Evolutionary conservation across 2,888 invertebrate species (phyloP), one percentile per base, ranked within the genome.

Genomic region (Leptopterna dolabrata): DNA sequence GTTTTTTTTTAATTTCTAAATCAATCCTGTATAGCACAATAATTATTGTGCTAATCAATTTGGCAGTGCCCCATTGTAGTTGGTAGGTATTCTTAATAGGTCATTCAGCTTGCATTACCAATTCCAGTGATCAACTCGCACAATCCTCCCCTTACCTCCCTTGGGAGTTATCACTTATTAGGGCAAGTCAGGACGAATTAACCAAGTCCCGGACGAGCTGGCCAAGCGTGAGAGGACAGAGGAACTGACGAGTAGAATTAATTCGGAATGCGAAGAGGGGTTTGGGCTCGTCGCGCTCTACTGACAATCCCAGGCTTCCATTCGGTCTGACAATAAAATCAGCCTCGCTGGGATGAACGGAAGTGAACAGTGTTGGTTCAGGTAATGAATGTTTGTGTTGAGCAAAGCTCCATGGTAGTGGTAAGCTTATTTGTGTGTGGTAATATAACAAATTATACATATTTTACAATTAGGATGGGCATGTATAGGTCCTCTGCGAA

Each of bases 291-390:
- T 24, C 63, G 11, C 63, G 63, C 13, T 51, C 51, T 63, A 19
- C 19, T 63, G 63, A n/a, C 63, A 63, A 63, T 63, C 63, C 63
- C 63, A 63, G 63, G 24, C 19, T 24, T 63, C 63, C 63, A 19
- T 63, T 63, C 63, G 19, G 63, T 24, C 63, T 63, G 63, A 63
- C 63, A 63, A 63, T 63, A 63, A 63, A 63, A 63, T 63, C 63
- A 63, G 63, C 27, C 63, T 63, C 11, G 9, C 55, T 19, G 55
- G 55, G 9, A 55, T 19, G 55, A 55, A 19, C 55, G n/a, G 55
- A 55, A 55, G n/a, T 11, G 63, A 27, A 24, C 63, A 24, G 24
- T 63, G 63, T 63, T 63, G 13, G 63, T 7, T 63, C 63, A 63
- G 63, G 63, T 63, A 63, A 63, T 63, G 63, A 63, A 63, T 63